Base-by-base conservation (phyloP, 2,888 invertebrate species). In the Parthenolecanium corni region DNA sequence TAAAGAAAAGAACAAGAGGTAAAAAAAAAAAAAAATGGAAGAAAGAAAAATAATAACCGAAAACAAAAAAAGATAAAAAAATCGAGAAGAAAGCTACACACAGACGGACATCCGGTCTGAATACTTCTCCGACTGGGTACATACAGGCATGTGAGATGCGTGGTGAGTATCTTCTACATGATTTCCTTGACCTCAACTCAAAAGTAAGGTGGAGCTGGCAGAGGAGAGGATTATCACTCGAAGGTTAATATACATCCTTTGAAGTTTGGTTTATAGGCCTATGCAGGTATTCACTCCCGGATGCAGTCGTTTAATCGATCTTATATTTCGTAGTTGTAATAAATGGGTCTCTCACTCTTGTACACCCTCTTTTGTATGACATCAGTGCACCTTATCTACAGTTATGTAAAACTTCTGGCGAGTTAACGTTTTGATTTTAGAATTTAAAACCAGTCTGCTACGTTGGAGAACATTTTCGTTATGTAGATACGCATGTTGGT, bases 101-200 rank as follows among this genome's bases (percentile, higher is more conserved):
- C 36, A 58, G 58, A 47, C 58, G 58, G 58, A 58, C 58, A 58
- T 58, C 58, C 58, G 58, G 58, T 58, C 49, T 49, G 51, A 49
- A 14, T 49, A 23, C 21, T 49, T 11, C 49, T 49, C 14, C 1
- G 21, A 21, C 11, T 49, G 21, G 14, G 31, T 31, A 31, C 9
- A 31, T 9, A n/a, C n/a, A 31, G 31, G 31, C 31, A 9, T 31
- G 31, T 31, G 9, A 9, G 31, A 31, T 9, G 9, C 31, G 9
- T 31, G 31, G n/a, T n/a, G n/a, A n/a, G n/a, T n/a, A n/a, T n/a
- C n/a, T n/a, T 31, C 5, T 31, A 31, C 9, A 31, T 31, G 44
- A 4, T 42, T 3, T 42, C 20, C 21, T 23, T 18, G 18, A 21
- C 11, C 14, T 49, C 21, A 12, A 21, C 23, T 12, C 49, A 21